A percentile compares a stretch with the other conserved stretches of the same genome.
These are phyloP conservation scores for Aphyosemion australe DNA, from an alignment of 2,113 vertebrate genomes.

Conservation along the genomic window DNA sequence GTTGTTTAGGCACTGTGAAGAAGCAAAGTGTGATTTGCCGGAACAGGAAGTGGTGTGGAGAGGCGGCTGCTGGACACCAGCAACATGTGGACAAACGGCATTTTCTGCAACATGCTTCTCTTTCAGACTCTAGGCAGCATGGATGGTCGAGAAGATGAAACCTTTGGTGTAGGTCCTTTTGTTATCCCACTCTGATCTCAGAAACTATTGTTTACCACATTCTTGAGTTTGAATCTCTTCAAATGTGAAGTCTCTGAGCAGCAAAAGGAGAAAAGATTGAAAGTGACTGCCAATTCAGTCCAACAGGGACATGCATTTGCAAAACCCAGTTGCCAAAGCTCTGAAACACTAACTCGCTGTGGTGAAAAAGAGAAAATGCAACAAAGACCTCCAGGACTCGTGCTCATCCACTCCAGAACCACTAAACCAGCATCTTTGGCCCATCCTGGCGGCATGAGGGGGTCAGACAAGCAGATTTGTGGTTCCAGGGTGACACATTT, in stretches of 20 bases:
- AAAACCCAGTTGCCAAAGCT: neutral
- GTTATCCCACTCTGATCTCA: conserved; percentile 39
- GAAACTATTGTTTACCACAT: conserved; percentile 34
- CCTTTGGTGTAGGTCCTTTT: conserved; percentile 24
- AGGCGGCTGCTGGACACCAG: conserved; percentile 43
- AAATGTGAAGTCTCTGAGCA: conserved; percentile 20
- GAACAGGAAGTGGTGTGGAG: conserved; percentile 41
- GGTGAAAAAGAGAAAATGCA: conserved; percentile 5
- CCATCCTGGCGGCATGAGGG: conserved; percentile 15
- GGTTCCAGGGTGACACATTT: conserved; percentile 15
- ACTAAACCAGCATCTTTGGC: conserved; percentile 34
- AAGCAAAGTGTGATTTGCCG: conserved; percentile 55
- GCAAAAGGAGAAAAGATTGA: conserved; percentile 2
- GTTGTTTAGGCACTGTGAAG: conserved; percentile 58
- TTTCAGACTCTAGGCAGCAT: conserved; percentile 23
- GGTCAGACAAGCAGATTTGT: conserved; percentile 15
- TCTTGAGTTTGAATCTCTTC: conserved; percentile 35
- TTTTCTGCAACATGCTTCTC: neutral
- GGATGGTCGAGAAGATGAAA: conserved; percentile 11
- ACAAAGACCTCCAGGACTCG: neutral
- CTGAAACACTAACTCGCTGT: neutral
- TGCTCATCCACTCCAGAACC: conserved; percentile 15
- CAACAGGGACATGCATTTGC: neutral
- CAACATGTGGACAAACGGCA: conserved; percentile 31
- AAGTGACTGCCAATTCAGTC: neutral